Percentiles rank a stretch among this genome's conserved stretches.
These are phyloP conservation scores for Scolopax rusticola DNA, from an alignment of 2,797 vertebrate genomes.

Conservation along the genomic window DNA sequence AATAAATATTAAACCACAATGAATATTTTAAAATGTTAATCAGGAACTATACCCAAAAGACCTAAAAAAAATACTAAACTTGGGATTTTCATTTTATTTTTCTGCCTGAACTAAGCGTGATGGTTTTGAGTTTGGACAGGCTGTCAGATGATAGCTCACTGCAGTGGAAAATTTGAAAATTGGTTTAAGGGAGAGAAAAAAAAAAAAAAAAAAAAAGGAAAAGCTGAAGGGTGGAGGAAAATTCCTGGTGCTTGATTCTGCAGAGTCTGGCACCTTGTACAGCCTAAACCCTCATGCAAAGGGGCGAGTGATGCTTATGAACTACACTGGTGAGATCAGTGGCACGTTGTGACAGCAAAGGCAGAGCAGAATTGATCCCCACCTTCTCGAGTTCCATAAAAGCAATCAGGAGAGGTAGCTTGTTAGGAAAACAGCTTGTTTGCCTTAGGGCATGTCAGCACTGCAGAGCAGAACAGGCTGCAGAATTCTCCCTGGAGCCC, in stretches of 20 bases:
- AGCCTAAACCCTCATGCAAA: neutral
- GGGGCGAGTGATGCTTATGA: neutral
- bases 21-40: constrained; percentile 48
- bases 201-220: neutral
- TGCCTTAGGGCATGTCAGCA: neutral
- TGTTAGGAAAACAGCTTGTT: neutral
- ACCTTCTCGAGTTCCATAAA: neutral
- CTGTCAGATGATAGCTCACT: constrained; percentile 10
- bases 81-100: neutral
- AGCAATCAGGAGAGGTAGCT: neutral
- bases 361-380: neutral
- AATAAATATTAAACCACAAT: constrained; percentile 62
- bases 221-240: constrained; percentile 6
- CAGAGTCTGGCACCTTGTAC: neutral
- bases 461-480: neutral
- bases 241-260: constrained; percentile 13
- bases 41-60: neutral
- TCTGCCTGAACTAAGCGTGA: neutral
- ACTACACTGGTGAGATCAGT: neutral
- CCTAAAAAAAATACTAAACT: neutral
- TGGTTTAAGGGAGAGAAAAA: neutral
- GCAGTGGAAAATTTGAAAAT: constrained; percentile 54
- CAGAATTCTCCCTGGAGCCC: neutral
- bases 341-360: neutral
- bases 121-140: constrained; percentile 38